A percentile compares a stretch with the other conserved stretches of the same genome.
These are phyloP conservation scores for Stercorarius parasiticus DNA, from an alignment of 2,113 vertebrate genomes.

Conservation along the genomic window DNA sequence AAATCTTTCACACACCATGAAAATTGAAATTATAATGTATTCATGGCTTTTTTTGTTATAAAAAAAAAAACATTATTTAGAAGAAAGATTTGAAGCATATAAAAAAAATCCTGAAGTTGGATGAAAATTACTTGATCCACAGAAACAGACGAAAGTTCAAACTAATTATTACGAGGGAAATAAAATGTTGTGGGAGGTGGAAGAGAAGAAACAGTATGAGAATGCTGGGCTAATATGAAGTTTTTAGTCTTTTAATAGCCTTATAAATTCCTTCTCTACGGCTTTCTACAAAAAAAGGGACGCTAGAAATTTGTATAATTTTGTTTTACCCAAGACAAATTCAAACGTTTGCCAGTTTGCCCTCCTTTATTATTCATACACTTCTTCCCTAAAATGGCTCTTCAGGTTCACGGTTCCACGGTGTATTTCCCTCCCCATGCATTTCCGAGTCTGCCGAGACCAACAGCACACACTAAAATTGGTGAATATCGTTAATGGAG, in stretches of 20 bases:
- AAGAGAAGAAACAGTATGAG: not conserved
- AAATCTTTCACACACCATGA: slow-evolving; percentile 67
- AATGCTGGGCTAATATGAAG: not conserved
- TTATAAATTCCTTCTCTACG: not conserved
- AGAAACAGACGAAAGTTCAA: slow-evolving; percentile 44
- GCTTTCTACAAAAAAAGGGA: not conserved
- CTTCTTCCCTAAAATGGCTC: not conserved
- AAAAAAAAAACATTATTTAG: slow-evolving; percentile 46
- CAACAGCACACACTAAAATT: not conserved
- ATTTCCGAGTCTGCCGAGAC: not conserved
- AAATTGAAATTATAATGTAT: slow-evolving; percentile 75
- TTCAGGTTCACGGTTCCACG: not conserved
- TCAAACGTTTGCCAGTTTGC: not conserved
- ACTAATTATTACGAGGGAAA: slow-evolving; percentile 28
- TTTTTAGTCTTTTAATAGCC: not conserved
- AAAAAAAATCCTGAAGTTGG: slow-evolving; percentile 41
- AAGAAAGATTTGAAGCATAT: slow-evolving; percentile 60
- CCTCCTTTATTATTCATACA: not conserved
- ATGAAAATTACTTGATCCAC: slow-evolving; percentile 51
- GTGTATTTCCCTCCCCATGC: not conserved
- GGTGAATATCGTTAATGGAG: not conserved
- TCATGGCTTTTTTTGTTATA: slow-evolving; percentile 34
- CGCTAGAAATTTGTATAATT: not conserved
- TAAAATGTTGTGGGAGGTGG: not conserved
- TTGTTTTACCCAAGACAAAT: not conserved